Percentiles rank a stretch among this genome's conserved stretches.
Evolutionary conservation across 1,140 invertebrate genomes (phyloP).

Genomic region (Bombus sylvicola): DNA sequence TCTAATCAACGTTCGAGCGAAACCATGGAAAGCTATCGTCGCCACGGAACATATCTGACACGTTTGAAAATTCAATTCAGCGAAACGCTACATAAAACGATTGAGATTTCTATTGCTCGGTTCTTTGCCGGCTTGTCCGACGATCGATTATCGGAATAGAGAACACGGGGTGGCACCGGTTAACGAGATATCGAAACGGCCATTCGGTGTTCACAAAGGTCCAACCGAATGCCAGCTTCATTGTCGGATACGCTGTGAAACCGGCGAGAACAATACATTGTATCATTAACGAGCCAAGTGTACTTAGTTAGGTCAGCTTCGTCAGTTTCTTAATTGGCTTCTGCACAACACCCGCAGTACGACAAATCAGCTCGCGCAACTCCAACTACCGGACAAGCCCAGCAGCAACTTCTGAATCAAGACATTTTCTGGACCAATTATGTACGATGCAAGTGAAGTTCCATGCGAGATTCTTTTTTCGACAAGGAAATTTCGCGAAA

Average conservation of each 20-base stretch:
- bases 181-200: conserved; percentile 56
- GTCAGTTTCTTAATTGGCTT: conserved; percentile 66
- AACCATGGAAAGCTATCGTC: background rate
- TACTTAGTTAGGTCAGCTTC: conserved; percentile 57
- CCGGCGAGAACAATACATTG: conserved; percentile 37
- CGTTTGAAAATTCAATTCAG: background rate
- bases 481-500: too few relatives aligned
- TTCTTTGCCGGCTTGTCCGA: background rate
- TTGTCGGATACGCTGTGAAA: conserved; percentile 33
- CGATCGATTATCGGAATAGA: conserved; percentile 39
- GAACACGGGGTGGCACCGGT: background rate
- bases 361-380: conserved; percentile 9
- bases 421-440: background rate
- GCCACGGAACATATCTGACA: background rate
- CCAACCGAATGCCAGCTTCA: conserved; percentile 30
- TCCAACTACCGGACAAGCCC: background rate
- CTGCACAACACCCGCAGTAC: conserved; percentile 21
- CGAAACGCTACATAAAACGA: background rate
- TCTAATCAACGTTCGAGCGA: background rate
- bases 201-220: conserved; percentile 9
- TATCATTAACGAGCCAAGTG: conserved; percentile 62
- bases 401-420: background rate
- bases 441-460: too few relatives aligned
- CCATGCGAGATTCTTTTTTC: too few relatives aligned
- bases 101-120: background rate